phyloP scores from a whole-genome alignment of 2,113 vertebrate genomes.

The Ictidomys tridecemlineatus region DNA sequence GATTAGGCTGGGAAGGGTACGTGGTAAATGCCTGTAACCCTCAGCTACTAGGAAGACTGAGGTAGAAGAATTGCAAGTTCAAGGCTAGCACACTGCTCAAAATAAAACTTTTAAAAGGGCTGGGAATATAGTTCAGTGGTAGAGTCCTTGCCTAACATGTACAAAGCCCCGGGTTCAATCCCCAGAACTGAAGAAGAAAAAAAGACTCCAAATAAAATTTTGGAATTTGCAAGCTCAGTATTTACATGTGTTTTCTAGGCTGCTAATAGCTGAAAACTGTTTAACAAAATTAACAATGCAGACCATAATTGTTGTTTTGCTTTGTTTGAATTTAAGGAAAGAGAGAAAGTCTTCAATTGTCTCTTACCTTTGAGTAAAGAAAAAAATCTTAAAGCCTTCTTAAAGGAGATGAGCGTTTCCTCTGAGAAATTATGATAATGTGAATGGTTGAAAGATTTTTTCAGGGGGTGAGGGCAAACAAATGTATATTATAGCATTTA shows the following conservation, averaged over 20 bases:
- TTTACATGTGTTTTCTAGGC: slow-evolving; percentile 23
- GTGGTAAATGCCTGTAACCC: not conserved
- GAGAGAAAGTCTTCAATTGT: not conserved
- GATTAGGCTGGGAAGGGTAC: not conserved
- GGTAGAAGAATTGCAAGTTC: not conserved
- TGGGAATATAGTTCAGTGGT: not conserved
- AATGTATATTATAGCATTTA: not conserved
- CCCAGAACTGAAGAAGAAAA: not conserved
- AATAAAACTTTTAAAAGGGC: not conserved
- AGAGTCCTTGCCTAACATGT: not conserved
- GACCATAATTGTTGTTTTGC: not conserved
- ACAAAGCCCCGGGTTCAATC: not conserved
- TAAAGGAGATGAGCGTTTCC: not conserved
- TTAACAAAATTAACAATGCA: slow-evolving; percentile 25
- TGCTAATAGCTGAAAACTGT: not conserved
- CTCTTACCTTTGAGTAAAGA: not conserved
- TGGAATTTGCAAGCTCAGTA: not conserved
- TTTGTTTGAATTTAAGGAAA: slow-evolving; percentile 26
- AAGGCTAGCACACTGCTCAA: not conserved
- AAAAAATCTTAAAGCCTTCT: slow-evolving; percentile 5
- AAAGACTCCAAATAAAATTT: slow-evolving; percentile 36
- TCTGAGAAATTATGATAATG: not conserved
- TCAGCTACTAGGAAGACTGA: not conserved
- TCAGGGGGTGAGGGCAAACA: rapidly evolving
- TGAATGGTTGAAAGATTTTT: not conserved